Evolutionary conservation across 2,113 vertebrate genomes (phyloP), one percentile per base, ranked within the genome.

Genomic region (Gnathonemus echidnorhynchus): DNA sequence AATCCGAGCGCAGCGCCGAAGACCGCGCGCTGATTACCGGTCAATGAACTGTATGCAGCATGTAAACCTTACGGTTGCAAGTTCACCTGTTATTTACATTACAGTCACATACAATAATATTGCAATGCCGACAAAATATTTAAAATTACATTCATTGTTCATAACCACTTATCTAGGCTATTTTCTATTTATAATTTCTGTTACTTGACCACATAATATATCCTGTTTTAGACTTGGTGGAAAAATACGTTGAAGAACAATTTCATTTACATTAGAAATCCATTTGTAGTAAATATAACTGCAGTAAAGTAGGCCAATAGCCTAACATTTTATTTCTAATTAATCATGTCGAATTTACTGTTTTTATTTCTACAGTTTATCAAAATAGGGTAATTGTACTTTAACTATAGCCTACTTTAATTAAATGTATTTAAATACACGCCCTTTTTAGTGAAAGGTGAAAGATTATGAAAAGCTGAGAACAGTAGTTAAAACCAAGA

Each of bases 1-100:
- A 92, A 93, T 92, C 93, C 92, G 93, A 92, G 92, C 91, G 92
- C 90, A 31, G 27, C 10, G 3, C 91, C 89, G 90, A 92, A 88
- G 89, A 90, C 89, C 86, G 66, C 13, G 88, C 90, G 48, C 48
- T 85, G 83, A 45, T 48, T 35, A 91, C 88, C 89, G 86, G 89
- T 89, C 91, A 45, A 86, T 35, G 80, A 91, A 27, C 62, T 31
- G 27, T 27, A 13, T 31, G 62, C 88, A 31, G 8, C 49, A 31
- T 53, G 86, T 35, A 80, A 21, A n/a, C 19, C 45, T 85, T n/a
- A 85, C 42, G 48, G 62, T 11, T 70, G 35, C 35, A 80, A 7
- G 74, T 80, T 39, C 31, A 42, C 4, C 31, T 80, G 13, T 42
- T 3, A 80, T 80, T 39, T 80, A 35, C 74, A 77, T 17, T 77